Evolutionary conservation across 2,113 vertebrate species (phyloP), one percentile per base, ranked within the genome.

Genomic region (Sinosuthora webbiana): DNA sequence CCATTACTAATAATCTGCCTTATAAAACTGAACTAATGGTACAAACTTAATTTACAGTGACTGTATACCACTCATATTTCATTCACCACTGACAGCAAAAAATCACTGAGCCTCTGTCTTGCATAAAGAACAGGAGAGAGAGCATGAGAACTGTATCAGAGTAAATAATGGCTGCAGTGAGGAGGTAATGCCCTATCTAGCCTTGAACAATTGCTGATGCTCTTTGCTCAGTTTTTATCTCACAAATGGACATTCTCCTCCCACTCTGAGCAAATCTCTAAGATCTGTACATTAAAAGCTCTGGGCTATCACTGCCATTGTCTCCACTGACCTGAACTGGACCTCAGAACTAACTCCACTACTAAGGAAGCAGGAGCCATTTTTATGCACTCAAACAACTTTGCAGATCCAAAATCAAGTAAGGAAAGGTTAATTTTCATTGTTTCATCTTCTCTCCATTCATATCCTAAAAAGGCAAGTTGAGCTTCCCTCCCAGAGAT

Each of bases 41-140:
- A 83, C 64, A 90, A 96, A 95, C 52, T 84, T 95, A 93, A 97
- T 96, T 96, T 96, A 93, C 73, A 94, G 55, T 28, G 68, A 64
- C 79, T 88, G 50, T 35, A 44, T 56, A 83, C 52, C 31, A 57
- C 69, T 78, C 35, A 24, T 70, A 83, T 78, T 89, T 96, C 92
- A 94, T 71, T 90, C 73, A 89, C 62, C 17, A 71, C n/a, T 23
- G 64, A 81, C 64, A 91, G 56, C 47, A 93, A 68, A 91, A 88
- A 81, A 86, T 83, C 73, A 78, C 60, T 62, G n/a, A 88, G 81
- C n/a, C 35, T 89, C 69, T 88, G 57, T 55, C 91, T 91, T 89
- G 77, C 87, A 89, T 93, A 83, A 88, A 83, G 42, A 95, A 39
- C 6, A 28, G 78, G 16, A 22, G 9, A 82, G 44, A 68, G n/a